Conservation (phyloP, 2,888 invertebrate genomes). For the Mellilla xanthometata region DNA sequence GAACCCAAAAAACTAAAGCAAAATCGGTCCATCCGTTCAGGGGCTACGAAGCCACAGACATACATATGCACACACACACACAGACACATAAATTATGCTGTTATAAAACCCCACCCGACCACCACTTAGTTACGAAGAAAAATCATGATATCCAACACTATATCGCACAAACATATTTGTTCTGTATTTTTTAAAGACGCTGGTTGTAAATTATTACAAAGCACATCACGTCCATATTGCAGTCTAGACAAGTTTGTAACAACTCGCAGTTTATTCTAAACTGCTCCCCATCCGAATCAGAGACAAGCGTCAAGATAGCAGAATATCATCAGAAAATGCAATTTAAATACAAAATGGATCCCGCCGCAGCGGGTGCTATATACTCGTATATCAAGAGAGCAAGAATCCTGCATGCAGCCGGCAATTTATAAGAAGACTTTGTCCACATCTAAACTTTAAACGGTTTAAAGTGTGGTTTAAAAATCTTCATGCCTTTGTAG, state of each 20-base stretch:
- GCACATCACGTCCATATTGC: neutral
- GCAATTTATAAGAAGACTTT: neutral
- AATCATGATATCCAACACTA: too few relatives aligned
- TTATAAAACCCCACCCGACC: too few relatives aligned
- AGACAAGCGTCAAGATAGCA: conserved; percentile 20
- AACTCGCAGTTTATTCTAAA: neutral
- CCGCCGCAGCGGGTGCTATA: conserved; percentile 18
- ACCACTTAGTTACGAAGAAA: too few relatives aligned
- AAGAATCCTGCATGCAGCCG: conserved; percentile 3
- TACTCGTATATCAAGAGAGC: conserved; percentile 20
- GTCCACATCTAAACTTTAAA: neutral
- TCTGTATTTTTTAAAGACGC: too few relatives aligned
- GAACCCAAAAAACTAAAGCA: too few relatives aligned
- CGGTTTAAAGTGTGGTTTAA: neutral
- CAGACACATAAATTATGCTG: too few relatives aligned
- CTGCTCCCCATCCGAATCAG: conserved; percentile 14
- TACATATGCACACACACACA: too few relatives aligned
- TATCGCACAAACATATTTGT: too few relatives aligned
- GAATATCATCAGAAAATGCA: conserved; percentile 19
- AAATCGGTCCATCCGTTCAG: too few relatives aligned
- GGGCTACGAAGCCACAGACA: too few relatives aligned
- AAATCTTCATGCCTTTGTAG: too few relatives aligned
- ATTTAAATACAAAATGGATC: conserved; percentile 25
- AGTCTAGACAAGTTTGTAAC: neutral
- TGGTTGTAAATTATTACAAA: neutral